Percentiles rank a stretch among this genome's conserved stretches.
Conservation (phyloP, 2,888 invertebrate species). For the Odontomyia ornata region DNA sequence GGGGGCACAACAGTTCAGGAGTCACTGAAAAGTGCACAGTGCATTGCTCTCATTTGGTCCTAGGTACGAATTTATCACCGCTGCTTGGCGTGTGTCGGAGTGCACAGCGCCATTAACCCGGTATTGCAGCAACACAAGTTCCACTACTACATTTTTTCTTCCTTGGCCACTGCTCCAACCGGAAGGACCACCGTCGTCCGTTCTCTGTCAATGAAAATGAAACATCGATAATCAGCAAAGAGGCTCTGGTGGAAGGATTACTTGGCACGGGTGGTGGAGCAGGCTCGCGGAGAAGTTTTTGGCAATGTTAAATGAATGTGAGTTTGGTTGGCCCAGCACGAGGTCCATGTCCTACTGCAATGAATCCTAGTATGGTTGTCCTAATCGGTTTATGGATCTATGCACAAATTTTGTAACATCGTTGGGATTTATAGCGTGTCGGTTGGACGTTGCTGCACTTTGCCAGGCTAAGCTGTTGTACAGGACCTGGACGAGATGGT, state of each 20-base stretch:
- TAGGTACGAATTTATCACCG: background rate
- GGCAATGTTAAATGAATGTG: constrained; percentile 17
- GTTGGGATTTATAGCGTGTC: background rate
- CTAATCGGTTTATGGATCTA: constrained; percentile 37
- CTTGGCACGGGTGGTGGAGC: constrained; percentile 10
- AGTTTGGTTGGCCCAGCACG: constrained; percentile 1
- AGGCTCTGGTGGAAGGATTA: constrained; percentile 11
- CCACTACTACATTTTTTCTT: background rate
- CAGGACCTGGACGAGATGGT: too few species aligned
- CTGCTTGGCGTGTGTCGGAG: background rate
- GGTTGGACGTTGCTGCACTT: too few species aligned
- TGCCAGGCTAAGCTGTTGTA: too few species aligned
- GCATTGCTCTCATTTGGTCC: constrained; percentile 19
- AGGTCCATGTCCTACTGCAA: background rate
- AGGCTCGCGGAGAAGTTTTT: constrained; percentile 16
- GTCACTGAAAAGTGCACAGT: constrained; percentile 25
- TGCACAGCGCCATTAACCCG: constrained; percentile 22
- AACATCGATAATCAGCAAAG: constrained; percentile 28
- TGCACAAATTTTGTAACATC: constrained; percentile 32
- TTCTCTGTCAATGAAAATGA: constrained; percentile 22
- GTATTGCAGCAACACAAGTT: constrained; percentile 15
- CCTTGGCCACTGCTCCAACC: background rate
- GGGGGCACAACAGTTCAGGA: constrained; percentile 10
- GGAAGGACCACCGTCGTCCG: background rate
- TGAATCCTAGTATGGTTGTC: constrained; percentile 6